Base-by-base conservation (phyloP, 2,888 invertebrate genomes). In the Drosophila putrida region DNA sequence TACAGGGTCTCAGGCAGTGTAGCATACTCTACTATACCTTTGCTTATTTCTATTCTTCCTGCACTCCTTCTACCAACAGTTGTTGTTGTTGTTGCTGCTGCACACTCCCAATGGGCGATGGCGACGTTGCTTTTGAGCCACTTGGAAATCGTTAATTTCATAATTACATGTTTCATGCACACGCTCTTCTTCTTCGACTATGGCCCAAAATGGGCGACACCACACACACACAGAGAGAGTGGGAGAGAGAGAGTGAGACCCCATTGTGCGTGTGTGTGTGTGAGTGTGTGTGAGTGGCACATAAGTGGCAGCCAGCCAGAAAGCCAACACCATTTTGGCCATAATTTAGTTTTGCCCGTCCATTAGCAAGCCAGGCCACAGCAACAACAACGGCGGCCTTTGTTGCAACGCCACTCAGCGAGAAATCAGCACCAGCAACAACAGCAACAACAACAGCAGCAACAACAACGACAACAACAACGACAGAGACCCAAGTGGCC, bases 151-250 rank as follows among this genome's bases (percentile, higher is more conserved):
- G 91, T 89, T 91, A 90, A 90, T 91, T 91, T 90, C 90, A 89
- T 90, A 90, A 90, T 90, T 90, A 84, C 91, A 91, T 91, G 90
- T 90, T 91, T 90, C 91, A 91, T 91, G 84, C 80, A 81, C 86
- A 79, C 71, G 72, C 81, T 72, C 53, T 43, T 54, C 53, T 43
- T 54, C 57, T 20, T 20, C 57, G 66, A 63, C 65, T 65, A 41
- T 62, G 54, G 46, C 58, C 36, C 55, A 78, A 75, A 75, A 75
- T 75, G 75, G 75, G 75, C 75, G 68, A 74, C 68, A 63, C 28
- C 38, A 36, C 49, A 39, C n/a, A n/a, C n/a, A n/a, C n/a, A n/a
- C n/a, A n/a, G n/a, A n/a, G n/a, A n/a, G n/a, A n/a, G n/a, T n/a
- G n/a, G n/a, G n/a, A n/a, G 39, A 43, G 20, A 36, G 31, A 51